Percentiles rank a stretch among this genome's conserved stretches.
Conservation (phyloP, 2,113 vertebrate species). For the Dascyllus trimaculatus region DNA sequence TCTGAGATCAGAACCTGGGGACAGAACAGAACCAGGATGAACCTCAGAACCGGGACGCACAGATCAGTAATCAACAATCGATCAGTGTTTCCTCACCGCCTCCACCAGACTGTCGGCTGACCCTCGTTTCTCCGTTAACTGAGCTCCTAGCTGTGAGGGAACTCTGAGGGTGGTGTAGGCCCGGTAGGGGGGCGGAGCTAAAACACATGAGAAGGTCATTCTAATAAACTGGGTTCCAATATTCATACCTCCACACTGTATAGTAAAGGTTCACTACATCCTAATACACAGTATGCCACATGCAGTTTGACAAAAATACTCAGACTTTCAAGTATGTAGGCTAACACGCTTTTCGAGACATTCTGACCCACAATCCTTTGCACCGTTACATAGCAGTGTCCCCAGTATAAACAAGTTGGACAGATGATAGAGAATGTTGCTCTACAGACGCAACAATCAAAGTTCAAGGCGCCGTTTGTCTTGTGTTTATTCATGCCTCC, state of each 20-base stretch:
- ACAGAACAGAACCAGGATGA: background rate
- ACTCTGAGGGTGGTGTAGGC: slow-evolving; percentile 87
- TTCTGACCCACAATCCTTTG: no score
- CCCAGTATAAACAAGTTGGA: no score
- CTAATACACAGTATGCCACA: no score
- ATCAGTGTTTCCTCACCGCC: slow-evolving; percentile 84
- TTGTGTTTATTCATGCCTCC: background rate
- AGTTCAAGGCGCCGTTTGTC: background rate
- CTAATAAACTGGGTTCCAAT: background rate
- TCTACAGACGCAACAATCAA: no score
- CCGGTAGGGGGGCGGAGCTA: slow-evolving; percentile 77
- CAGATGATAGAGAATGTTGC: no score
- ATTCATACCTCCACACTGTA: no score
- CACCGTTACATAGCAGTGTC: no score
- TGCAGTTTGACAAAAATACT: no score
- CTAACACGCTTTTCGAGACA: no score
- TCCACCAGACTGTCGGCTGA: slow-evolving; percentile 94
- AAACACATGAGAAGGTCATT: slow-evolving; percentile 16
- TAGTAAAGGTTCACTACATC: no score
- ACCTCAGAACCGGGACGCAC: background rate
- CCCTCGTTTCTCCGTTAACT: slow-evolving; percentile 84
- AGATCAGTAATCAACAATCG: background rate
- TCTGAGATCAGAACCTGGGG: slow-evolving; percentile 92
- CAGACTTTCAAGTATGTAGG: no score
- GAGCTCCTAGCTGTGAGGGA: slow-evolving; percentile 82